Base-by-base conservation (phyloP, 2,797 vertebrate genomes). In the Etheostoma nigrum region DNA sequence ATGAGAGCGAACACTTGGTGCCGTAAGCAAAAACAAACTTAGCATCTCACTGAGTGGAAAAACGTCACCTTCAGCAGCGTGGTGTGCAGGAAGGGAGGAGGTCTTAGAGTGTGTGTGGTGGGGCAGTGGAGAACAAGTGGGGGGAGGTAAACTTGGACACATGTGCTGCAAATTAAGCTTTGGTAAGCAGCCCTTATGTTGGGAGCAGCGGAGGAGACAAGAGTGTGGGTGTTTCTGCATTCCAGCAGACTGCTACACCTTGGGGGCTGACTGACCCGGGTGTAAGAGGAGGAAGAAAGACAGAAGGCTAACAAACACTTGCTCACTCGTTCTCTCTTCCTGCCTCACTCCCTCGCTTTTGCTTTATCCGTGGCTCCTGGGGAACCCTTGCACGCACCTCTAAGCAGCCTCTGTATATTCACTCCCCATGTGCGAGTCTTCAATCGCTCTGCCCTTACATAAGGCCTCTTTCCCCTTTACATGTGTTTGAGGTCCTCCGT, bases 141-240 rank as follows among this genome's bases (percentile, higher is more conserved):
- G 78, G 78, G 76, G 67, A 67, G 82, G 72, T 48, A 66, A 84
- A 86, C 61, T 73, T 85, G 55, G 81, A 87, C 45, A 69, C 89
- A 92, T 92, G 84, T 91, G 91, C 89, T 91, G 89, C 75, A 90
- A 90, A 91, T 94, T 90, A 91, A 67, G 77, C 77, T 64, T 78
- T 48, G 60, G 73, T 72, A 76, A 66, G 86, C 74, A 82, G 83
- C 59, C 69, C 70, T 82, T 57, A 68, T 67, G 80, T 63, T 36
- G 67, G 76, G 58, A 74, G 77, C 79, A 67, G 85, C 45, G n/a
- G 72, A 86, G 73, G 74, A 81, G 87, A 88, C 83, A 44, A 25
- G 77, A 85, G 79, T 14, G 70, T 7, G 79, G 83, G 82, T 80
- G 89, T 91, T 93, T 91, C 81, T 91, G 91, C 89, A 84, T 79